Conservation (phyloP, 2,888 invertebrate species). For the Philopedon plagiatum region DNA sequence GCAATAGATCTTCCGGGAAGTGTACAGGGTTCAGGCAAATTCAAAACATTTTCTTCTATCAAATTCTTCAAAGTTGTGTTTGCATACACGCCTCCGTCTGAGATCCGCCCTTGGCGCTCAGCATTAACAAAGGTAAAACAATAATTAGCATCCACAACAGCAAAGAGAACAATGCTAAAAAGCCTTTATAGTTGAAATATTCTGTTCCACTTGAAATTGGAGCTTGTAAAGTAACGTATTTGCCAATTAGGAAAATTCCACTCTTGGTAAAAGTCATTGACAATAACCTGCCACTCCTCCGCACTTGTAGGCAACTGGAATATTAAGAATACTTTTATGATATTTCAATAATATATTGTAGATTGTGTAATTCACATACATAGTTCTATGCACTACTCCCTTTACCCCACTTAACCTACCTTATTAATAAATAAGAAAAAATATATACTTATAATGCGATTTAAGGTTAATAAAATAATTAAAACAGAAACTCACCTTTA, state of each 20-base stretch:
- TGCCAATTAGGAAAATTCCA: not conserved
- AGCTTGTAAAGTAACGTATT: not conserved
- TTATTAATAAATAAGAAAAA: no score
- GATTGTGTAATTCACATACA: no score
- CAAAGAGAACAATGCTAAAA: conserved; percentile 20
- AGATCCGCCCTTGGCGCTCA: conserved; percentile 17
- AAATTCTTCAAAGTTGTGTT: conserved; percentile 12
- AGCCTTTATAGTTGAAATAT: conserved; percentile 21
- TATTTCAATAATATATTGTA: no score
- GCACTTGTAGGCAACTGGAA: conserved; percentile 16
- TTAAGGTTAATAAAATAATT: no score
- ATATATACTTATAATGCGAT: no score
- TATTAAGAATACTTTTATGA: no score
- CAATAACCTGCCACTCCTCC: not conserved
- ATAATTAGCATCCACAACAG: conserved; percentile 26
- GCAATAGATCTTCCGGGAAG: conserved; percentile 3
- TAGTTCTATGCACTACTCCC: no score
- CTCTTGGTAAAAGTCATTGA: not conserved
- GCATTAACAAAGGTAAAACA: conserved; percentile 16
- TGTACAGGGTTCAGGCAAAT: not conserved
- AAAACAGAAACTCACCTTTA: no score
- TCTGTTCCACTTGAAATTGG: conserved; percentile 6
- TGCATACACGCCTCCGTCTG: conserved; percentile 14
- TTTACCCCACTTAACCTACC: no score
- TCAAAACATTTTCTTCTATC: not conserved